Base-by-base conservation (phyloP, 2,797 vertebrate species). In the Rhinatrema bivittatum region DNA sequence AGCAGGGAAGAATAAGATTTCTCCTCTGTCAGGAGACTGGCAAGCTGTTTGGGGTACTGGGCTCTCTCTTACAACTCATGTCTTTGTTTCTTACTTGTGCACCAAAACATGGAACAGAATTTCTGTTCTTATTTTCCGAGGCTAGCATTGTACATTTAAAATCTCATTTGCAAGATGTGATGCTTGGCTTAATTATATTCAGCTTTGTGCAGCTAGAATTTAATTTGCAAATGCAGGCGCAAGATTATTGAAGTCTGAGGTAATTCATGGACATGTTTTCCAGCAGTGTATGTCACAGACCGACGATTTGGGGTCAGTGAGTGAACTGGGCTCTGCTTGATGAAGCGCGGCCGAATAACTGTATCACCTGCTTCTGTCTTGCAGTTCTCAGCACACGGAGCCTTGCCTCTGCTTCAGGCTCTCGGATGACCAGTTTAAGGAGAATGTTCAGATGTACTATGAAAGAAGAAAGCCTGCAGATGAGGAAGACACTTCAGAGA, bases 371-470 rank as follows among this genome's bases (percentile, higher is more conserved):
- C 25, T 39, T 25, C 28, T 49, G 21, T 23, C 32, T 49, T 49
- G 24, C 44, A 60, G 42, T 30, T 40, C 39, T 44, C 37, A 60
- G 23, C 5, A 12, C 18, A 18, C 22, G 21, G 39, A 62, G 45
- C 11, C 32, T 12, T n/a, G 37, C 20, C 46, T 39, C 28, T 43
- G 46, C 25, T 47, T 58, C 32, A 38, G 24, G 35, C 26, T 62
- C 28, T 50, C 42, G 7, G 18, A 36, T 19, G 30, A 54, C 9
- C 38, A 27, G 23, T 39, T 45, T 52, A 43, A 56, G 13, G 15
- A 18, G 27, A 39, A 14, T 18, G 10, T 22, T n/a, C 11, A 55
- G 36, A 36, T 13, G 9, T 63, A 64, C 23, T 12, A 32, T 1
- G 8, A 54, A 21, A 9, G 32, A 48, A 32, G 19, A 40, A 19